phyloP scores from a whole-genome alignment of 2,888 invertebrate genomes.

The Chalcis sispes region DNA sequence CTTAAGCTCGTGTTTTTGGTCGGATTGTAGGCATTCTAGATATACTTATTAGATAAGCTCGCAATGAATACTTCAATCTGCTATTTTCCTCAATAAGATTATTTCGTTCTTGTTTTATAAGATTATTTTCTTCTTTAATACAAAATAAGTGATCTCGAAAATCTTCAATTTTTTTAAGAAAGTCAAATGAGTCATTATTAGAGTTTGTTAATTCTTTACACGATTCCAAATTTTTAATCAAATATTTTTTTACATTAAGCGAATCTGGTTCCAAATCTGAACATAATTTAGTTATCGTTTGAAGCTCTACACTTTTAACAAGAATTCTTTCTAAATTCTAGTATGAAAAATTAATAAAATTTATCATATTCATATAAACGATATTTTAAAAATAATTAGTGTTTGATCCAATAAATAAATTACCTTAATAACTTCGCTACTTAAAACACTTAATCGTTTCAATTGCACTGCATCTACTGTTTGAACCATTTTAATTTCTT shows the following conservation, averaged over 20 bases:
- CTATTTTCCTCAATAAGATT: conserved; percentile 80
- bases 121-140: conserved; percentile 72
- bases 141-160: conserved; percentile 83
- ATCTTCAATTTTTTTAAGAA: conserved; percentile 82
- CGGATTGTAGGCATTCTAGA: conserved; percentile 74
- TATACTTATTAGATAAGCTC: conserved; percentile 80
- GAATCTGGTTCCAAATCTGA: conserved; percentile 81
- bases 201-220: conserved; percentile 17
- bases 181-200: conserved; percentile 64
- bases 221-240: conserved; percentile 27
- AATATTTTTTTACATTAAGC: conserved; percentile 63
- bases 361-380: neutral
- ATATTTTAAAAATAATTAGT: conserved; percentile 6
- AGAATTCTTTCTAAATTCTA: conserved; percentile 74
- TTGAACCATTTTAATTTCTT: conserved; percentile 78
- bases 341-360: conserved; percentile 27
- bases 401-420: neutral
- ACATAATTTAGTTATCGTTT: conserved; percentile 81
- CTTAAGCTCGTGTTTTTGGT: conserved; percentile 41
- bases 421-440: conserved; percentile 80
- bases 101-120: conserved; percentile 78
- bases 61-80: conserved; percentile 80
- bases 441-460: conserved; percentile 80
- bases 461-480: conserved; percentile 78
- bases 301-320: conserved; percentile 80